Evolutionary conservation across 37 sponge, comb jelly and placozoan genomes (phyloP).

Genomic region (Petrosia ficiformis): DNA sequence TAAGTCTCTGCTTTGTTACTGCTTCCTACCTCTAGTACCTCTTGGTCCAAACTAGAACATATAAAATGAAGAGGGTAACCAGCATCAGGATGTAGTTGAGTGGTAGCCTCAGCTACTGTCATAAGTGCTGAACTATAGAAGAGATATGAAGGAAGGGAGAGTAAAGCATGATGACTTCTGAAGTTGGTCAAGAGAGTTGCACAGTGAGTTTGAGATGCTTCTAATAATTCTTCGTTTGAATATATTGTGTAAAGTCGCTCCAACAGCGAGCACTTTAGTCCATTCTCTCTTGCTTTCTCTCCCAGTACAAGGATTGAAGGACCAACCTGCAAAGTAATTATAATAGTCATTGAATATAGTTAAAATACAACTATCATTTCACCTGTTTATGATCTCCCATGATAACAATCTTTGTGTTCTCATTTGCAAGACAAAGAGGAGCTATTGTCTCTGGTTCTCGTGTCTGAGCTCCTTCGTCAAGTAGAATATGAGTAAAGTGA

Average conservation of each 20-base stretch:
- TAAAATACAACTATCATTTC: background rate
- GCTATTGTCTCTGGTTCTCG: conserved; percentile 67
- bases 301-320: conserved; percentile 22
- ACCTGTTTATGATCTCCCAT: conserved; percentile 80
- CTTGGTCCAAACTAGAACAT: conserved; percentile 15
- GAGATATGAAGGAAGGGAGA: background rate
- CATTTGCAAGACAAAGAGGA: conserved; percentile 42
- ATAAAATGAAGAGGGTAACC: conserved; percentile 27
- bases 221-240: background rate
- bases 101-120: background rate
- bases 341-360: background rate
- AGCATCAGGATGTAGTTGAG: conserved; percentile 16
- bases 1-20: conserved; percentile 14
- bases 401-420: conserved; percentile 57
- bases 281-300: conserved; percentile 8
- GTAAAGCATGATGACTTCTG: background rate
- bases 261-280: conserved; percentile 7
- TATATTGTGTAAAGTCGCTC: conserved; percentile 27
- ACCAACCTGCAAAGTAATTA: conserved; percentile 12
- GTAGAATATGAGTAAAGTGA: conserved; percentile 61
- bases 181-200: background rate
- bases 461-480: conserved; percentile 80
- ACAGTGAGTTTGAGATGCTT: background rate
- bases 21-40: background rate
- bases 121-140: conserved; percentile 12